Evolutionary conservation across 2,797 vertebrate species (phyloP).

Genomic region (Phoxinus dragarum): DNA sequence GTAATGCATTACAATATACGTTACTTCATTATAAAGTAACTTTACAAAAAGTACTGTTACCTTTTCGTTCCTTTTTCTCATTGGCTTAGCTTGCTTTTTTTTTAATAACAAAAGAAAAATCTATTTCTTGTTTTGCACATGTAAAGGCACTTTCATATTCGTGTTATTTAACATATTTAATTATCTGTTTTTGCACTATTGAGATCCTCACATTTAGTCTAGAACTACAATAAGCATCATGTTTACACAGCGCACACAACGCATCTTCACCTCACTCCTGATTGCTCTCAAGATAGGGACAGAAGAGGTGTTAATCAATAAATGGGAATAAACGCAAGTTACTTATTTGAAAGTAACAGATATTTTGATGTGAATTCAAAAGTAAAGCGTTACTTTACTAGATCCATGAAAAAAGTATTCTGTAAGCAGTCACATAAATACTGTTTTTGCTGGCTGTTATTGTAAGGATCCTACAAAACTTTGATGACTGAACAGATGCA

Average conservation of each 20-base stretch:
- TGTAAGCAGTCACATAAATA: not conserved
- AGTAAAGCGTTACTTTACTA: not conserved
- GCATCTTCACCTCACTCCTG: too few relatives aligned
- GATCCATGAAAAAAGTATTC: not conserved
- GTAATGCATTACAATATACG: too few relatives aligned
- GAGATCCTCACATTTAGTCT: not conserved
- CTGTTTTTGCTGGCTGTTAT: not conserved
- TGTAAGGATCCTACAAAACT: not conserved
- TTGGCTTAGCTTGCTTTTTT: too few relatives aligned
- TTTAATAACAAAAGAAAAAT: too few relatives aligned
- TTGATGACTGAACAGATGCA: constrained; percentile 3
- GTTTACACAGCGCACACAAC: too few relatives aligned
- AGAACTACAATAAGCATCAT: not conserved
- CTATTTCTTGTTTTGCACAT: too few relatives aligned
- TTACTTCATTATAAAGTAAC: too few relatives aligned
- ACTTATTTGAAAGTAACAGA: not conserved
- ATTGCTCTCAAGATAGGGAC: too few relatives aligned
- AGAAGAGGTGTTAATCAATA: not conserved
- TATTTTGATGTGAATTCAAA: not conserved
- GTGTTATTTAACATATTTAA: too few relatives aligned
- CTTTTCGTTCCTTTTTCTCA: too few relatives aligned
- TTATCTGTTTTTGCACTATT: not conserved
- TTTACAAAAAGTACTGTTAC: too few relatives aligned
- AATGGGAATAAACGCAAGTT: not conserved
- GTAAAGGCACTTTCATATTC: too few relatives aligned